These are phyloP conservation scores for Aspidoscelis tigris DNA, from an alignment of 2,113 vertebrate species.

Conservation along the genomic window DNA sequence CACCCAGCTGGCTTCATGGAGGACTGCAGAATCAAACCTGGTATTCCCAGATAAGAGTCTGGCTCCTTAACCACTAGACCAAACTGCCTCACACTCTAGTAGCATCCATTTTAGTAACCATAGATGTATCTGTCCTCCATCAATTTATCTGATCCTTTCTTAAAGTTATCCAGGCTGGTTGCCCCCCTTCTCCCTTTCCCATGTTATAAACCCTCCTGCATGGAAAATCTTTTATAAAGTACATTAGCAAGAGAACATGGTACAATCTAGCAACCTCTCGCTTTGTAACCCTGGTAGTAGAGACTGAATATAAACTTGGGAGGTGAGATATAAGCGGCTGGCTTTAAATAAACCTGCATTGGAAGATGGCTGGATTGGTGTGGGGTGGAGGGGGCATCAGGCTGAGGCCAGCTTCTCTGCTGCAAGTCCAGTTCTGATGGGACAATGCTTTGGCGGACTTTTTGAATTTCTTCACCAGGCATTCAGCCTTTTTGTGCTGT, in stretches of 20 bases:
- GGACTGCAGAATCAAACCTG: too few relatives aligned
- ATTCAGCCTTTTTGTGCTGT: conserved; percentile 19
- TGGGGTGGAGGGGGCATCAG: neutral
- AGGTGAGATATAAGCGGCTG: neutral
- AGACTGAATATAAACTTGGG: neutral
- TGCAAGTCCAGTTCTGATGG: conserved; percentile 13
- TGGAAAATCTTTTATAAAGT: neutral
- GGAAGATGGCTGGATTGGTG: neutral
- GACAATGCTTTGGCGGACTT: neutral
- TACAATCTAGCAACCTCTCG: neutral
- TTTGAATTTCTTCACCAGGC: conserved; percentile 20
- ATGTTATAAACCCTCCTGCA: neutral
- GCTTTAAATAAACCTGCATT: neutral
- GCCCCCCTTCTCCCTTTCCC: neutral
- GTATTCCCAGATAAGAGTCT: too few relatives aligned
- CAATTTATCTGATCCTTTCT: too few relatives aligned
- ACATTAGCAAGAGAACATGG: neutral
- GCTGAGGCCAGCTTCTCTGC: neutral
- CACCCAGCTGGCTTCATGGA: too few relatives aligned
- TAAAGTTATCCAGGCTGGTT: too few relatives aligned
- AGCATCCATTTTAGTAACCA: too few relatives aligned
- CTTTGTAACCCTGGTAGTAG: too few relatives aligned
- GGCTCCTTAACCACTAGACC: too few relatives aligned
- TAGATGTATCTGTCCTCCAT: too few relatives aligned
- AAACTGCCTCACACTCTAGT: too few relatives aligned